Percentiles rank a stretch among this genome's conserved stretches.
phyloP scores from a whole-genome alignment of 2,888 invertebrate species.

The Ariolimax columbianus region DNA sequence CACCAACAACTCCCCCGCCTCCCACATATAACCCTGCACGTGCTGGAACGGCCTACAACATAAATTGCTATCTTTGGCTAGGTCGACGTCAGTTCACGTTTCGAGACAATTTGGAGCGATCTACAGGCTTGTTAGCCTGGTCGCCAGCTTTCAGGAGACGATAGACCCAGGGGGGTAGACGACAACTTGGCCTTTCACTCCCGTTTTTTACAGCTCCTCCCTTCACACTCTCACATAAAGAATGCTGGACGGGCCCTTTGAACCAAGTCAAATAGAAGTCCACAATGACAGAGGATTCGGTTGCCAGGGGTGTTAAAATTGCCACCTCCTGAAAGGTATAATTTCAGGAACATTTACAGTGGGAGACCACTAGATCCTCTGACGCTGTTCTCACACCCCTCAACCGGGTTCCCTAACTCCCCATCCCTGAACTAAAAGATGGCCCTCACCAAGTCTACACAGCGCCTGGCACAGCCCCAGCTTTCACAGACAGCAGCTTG shows the following conservation, averaged over 20 bases:
- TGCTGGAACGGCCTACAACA: not conserved
- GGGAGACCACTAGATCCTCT: slow-evolving; percentile 17
- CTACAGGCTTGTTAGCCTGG: slow-evolving; percentile 11
- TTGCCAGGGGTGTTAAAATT: slow-evolving; percentile 46
- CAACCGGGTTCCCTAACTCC: not conserved
- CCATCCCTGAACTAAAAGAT: not conserved
- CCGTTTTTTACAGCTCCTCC: slow-evolving; percentile 39
- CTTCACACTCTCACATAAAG: slow-evolving; percentile 42
- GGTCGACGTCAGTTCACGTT: not conserved
- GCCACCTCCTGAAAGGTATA: slow-evolving; percentile 42
- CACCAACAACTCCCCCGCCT: too few relatives aligned
- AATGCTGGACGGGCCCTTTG: slow-evolving; percentile 27
- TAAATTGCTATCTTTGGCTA: not conserved
- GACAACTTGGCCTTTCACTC: slow-evolving; percentile 48
- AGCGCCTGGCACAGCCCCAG: not conserved
- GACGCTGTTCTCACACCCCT: not conserved
- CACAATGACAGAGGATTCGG: slow-evolving; percentile 42
- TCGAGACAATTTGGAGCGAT: not conserved
- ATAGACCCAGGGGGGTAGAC: slow-evolving; percentile 13
- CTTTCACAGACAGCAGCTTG: too few relatives aligned
- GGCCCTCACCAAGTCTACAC: not conserved
- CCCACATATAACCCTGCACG: not conserved
- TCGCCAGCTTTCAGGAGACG: slow-evolving; percentile 17
- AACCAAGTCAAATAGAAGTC: slow-evolving; percentile 39
- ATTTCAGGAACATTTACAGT: slow-evolving; percentile 27